Evolutionary conservation across 1,140 invertebrate genomes (phyloP), one percentile per base, ranked within the genome.

Genomic region (Heliothis subflexa): DNA sequence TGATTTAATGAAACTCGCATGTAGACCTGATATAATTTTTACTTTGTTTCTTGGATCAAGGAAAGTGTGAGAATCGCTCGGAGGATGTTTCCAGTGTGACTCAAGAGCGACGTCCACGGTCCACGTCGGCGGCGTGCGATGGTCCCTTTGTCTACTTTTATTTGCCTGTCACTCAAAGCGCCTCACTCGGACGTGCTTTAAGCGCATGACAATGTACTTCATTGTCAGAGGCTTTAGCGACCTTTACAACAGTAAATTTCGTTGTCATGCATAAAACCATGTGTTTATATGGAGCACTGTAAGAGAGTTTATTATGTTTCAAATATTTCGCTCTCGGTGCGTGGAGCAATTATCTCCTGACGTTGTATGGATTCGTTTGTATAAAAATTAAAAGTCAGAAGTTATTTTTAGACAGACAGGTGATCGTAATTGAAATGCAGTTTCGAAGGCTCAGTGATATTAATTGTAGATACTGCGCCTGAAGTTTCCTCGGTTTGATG

Each of bases 81-180:
- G 82, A 82, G 84, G 83, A 80, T 82, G 83, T 81, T 85, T 68
- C 62, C 33, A 64, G 16, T 14, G 74, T n/a, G 74, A 68, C 11
- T 68, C 25, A 64, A 75, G 73, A 50, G 18, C 71, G 54, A 59
- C 55, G 71, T 74, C 54, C 59, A 64, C 59, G 73, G 74, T 57
- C 50, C 74, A 77, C 81, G 82, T 79, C 76, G 70, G 28, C 83
- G 87, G 80, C 83, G 83, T 74, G 75, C 79, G 68, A 66, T 75
- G 49, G 62, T 80, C 68, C 50, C 84, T 87, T 88, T 88, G 85
- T 89, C 86, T 89, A 86, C 84, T 90, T 90, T 91, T 91, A 92
- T 93, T 93, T 92, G 88, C 84, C 86, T 89, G 91, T 93, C 92
- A 93, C 84, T 92, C 90, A 92, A 87, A 85, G 79, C 78, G 78